phyloP scores from a whole-genome alignment of 2,888 invertebrate species.

The Cephus sareptanus region DNA sequence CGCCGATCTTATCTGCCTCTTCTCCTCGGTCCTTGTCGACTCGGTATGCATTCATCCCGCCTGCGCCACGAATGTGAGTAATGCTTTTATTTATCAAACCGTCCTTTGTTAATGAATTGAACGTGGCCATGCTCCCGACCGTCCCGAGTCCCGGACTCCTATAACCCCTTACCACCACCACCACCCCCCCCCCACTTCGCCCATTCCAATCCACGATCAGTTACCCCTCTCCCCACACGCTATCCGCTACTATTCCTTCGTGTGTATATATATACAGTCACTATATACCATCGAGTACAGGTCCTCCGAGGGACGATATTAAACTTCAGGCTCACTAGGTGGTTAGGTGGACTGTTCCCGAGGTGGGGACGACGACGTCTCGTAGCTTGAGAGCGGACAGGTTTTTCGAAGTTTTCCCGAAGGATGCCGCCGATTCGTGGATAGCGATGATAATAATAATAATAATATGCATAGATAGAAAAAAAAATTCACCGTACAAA shows the following conservation, averaged over 20 bases:
- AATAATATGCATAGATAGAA: too few species aligned
- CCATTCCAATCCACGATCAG: neutral
- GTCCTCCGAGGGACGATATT: neutral
- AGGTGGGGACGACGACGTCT: neutral
- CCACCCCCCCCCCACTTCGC: neutral
- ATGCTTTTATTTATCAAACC: conserved; percentile 66
- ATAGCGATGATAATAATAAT: neutral
- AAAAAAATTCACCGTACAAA: too few species aligned
- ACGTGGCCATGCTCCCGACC: conserved; percentile 28
- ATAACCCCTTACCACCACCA: neutral
- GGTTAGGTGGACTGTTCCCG: neutral
- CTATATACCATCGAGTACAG: neutral
- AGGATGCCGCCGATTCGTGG: neutral
- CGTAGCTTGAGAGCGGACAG: neutral
- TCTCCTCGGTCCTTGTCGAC: conserved; percentile 60
- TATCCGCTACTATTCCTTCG: neutral
- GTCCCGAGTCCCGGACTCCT: conserved; percentile 3
- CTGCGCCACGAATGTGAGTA: conserved; percentile 59
- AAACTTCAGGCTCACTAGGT: neutral
- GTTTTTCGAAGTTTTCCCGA: neutral
- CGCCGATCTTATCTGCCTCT: conserved; percentile 65
- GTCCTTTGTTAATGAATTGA: conserved; percentile 64
- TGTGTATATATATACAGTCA: neutral
- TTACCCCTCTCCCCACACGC: neutral
- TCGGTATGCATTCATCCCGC: conserved; percentile 64